These are phyloP conservation scores for Fistularia tabacaria DNA, from an alignment of 2,797 vertebrate genomes.

Conservation along the genomic window DNA sequence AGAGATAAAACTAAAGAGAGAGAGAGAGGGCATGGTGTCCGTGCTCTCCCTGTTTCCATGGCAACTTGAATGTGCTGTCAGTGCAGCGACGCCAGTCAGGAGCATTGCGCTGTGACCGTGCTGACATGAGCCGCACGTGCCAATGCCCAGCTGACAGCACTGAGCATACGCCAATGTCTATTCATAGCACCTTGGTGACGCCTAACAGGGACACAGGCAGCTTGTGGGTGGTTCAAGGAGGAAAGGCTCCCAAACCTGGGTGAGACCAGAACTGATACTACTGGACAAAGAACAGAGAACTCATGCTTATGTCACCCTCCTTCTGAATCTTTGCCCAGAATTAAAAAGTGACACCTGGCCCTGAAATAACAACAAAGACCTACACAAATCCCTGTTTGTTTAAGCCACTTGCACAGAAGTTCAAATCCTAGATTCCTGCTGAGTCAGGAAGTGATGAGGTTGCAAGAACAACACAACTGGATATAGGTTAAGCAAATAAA, in stretches of 20 bases:
- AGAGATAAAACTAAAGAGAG: conserved; percentile 23
- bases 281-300: conserved; percentile 17
- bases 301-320: conserved; percentile 21
- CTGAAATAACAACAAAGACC: conserved; percentile 14
- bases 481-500: too few relatives aligned
- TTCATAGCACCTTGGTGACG: conserved; percentile 64
- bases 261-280: conserved; percentile 8
- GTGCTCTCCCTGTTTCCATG: conserved; percentile 78
- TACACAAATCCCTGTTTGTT: conserved; percentile 15
- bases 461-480: too few relatives aligned
- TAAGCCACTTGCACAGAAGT: conserved; percentile 4
- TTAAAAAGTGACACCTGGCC: conserved; percentile 41
- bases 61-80: conserved; percentile 68
- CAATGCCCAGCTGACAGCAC: conserved; percentile 62
- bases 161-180: conserved; percentile 54
- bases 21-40: conserved; percentile 53
- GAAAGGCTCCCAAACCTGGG: conserved; percentile 25
- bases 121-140: conserved; percentile 67
- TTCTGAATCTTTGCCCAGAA: conserved; percentile 47
- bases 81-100: conserved; percentile 67
- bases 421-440: background rate
- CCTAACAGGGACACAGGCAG: conserved; percentile 37
- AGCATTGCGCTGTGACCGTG: conserved; percentile 48
- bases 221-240: conserved; percentile 26
- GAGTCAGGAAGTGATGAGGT: too few relatives aligned